phyloP scores from a whole-genome alignment of 2,888 invertebrate genomes.

The Dryococelus australis region DNA sequence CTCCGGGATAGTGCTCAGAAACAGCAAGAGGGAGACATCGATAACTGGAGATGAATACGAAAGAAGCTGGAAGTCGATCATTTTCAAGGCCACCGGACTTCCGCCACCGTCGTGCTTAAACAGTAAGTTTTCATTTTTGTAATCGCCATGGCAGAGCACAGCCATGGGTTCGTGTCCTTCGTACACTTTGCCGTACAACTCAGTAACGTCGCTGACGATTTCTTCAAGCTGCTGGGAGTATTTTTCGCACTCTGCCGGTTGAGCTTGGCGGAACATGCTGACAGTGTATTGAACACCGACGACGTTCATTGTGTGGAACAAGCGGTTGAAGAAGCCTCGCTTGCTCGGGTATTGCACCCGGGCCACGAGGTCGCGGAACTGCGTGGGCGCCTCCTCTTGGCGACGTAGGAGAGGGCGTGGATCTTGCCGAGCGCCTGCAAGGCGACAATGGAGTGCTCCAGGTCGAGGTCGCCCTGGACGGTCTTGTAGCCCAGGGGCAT shows the following conservation, averaged over 20 bases:
- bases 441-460: background rate
- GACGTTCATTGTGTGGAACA: background rate
- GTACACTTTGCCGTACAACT: background rate
- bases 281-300: background rate
- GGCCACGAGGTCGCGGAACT: background rate
- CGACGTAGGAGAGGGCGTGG: conserved; percentile 17
- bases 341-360: background rate
- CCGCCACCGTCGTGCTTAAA: conserved; percentile 53
- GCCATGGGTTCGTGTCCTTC: conserved; percentile 41
- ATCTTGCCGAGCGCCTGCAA: background rate
- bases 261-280: background rate
- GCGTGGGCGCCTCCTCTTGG: background rate
- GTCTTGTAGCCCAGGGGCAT: background rate
- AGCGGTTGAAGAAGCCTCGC: background rate
- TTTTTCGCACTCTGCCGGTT: background rate
- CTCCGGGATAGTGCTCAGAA: conserved; percentile 53
- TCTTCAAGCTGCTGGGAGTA: background rate
- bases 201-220: background rate
- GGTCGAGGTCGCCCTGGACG: background rate
- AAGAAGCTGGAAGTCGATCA: conserved; percentile 44
- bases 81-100: conserved; percentile 41
- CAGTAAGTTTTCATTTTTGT: conserved; percentile 57
- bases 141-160: conserved; percentile 57
- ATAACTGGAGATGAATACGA: conserved; percentile 55
- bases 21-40: conserved; percentile 55